Evolutionary conservation across 1,140 invertebrate species (phyloP), one percentile per base, ranked within the genome.

Genomic region (Drosophila lini): DNA sequence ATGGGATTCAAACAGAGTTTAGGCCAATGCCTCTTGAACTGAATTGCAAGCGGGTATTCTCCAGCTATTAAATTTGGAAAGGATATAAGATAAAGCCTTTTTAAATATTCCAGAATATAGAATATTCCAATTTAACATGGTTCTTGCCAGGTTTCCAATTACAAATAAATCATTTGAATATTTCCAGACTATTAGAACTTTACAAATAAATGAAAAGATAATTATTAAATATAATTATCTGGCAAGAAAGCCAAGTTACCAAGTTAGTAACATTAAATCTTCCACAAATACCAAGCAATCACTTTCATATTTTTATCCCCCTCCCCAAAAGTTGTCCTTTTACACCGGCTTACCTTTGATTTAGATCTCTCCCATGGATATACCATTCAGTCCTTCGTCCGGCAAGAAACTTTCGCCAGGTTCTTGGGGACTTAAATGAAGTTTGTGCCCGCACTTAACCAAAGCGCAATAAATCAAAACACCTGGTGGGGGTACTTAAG

Each of bases 381-480:
- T 60, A 68, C 56, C 67, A 38, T 42, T 44, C 25, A 15, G 47
- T 16, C 10, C 38, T 16, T 25, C 42, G 42, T 56, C 52, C 45
- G 10, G 61, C 47, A 59, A 47, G 45, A 76, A 75, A 76, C 45
- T 74, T 76, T 76, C 34, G 9, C 53, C 55, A n/a, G 34, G 53
- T 48, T 77, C 31, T 52, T 52, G 38, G 68, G 76, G 60, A 80
- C 81, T 79, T 70, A 83, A 89, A 89, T 88, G 76, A 88, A 83
- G 80, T 83, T 81, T 74, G 62, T 74, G 47, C 67, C 50, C 78
- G 80, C 80, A 88, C 73, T 83, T 88, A 80, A 88, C 84, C 84
- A 88, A 88, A 74, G 73, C 73, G 77, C 84, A 83, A 83, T 88
- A 88, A 88, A 88, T 88, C 83, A 89, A 78, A 89, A 80, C 80